These are phyloP conservation scores for Thripadectes ignobilis DNA, from an alignment of 2,797 vertebrate genomes.

Conservation along the genomic window DNA sequence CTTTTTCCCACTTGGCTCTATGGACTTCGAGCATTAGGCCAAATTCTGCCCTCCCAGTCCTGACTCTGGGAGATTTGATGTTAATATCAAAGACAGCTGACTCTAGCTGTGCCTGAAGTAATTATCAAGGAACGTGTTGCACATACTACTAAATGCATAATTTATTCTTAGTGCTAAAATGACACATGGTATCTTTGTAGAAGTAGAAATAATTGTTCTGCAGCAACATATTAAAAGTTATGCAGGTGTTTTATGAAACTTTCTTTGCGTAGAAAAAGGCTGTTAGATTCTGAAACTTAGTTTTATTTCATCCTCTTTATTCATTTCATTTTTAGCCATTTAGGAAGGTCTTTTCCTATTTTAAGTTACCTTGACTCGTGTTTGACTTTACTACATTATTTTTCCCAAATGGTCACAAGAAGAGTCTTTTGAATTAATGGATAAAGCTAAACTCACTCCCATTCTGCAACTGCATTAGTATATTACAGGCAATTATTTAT, in stretches of 20 bases:
- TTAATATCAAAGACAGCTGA: neutral
- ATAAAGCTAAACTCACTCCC: slow-evolving; percentile 21
- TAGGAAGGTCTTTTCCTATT: neutral
- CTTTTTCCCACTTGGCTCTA: neutral
- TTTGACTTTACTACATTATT: slow-evolving; percentile 6
- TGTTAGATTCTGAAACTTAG: neutral
- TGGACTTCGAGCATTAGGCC: neutral
- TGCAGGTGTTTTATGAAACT: neutral
- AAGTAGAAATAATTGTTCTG: neutral
- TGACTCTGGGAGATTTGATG: neutral
- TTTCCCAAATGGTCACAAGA: neutral
- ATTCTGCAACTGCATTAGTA: slow-evolving; percentile 17
- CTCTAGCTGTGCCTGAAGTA: neutral
- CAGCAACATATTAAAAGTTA: neutral
- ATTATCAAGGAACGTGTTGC: neutral
- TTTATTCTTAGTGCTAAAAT: neutral
- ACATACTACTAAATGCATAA: neutral
- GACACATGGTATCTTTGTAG: neutral
- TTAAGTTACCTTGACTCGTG: slow-evolving; percentile 6
- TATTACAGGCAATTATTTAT: slow-evolving; percentile 49
- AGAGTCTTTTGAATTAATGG: slow-evolving; percentile 38
- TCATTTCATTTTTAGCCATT: neutral
- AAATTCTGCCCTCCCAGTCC: neutral
- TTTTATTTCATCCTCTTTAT: neutral
- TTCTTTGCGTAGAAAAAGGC: neutral